Evolutionary conservation across 2,797 vertebrate species (phyloP).

Genomic region (Scolopax bukidnonensis): DNA sequence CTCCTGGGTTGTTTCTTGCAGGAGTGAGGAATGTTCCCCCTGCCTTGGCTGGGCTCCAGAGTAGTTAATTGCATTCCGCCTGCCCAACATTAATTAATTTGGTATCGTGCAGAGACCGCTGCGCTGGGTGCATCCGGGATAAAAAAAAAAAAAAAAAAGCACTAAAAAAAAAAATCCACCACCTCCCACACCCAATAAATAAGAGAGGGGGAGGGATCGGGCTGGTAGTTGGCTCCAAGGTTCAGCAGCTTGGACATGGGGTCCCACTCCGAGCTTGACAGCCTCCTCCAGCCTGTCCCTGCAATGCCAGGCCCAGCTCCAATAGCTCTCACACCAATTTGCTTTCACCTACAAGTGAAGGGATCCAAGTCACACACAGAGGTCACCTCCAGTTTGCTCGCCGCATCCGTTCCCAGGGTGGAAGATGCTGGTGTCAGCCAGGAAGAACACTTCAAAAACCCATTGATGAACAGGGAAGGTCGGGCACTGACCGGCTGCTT

Average conservation of each 20-base stretch:
- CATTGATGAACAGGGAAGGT: neutral
- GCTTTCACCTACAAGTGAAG: accelerated
- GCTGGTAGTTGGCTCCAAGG: neutral
- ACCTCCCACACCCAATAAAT: neutral
- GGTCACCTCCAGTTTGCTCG: neutral
- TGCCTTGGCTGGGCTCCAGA: conserved; percentile 51
- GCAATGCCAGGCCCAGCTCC: accelerated
- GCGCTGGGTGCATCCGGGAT: neutral
- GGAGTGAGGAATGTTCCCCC: conserved; percentile 3
- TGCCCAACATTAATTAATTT: conserved; percentile 63
- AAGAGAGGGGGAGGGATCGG: neutral
- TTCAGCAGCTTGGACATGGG: accelerated
- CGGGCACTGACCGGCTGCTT: accelerated
- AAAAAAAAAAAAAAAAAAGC: neutral
- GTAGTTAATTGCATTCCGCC: conserved; percentile 51
- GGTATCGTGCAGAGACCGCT: conserved; percentile 40
- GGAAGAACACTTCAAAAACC: neutral
- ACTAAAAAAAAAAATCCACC: neutral
- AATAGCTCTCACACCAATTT: neutral
- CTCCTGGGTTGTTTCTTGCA: neutral
- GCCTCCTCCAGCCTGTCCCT: neutral
- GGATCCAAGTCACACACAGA: neutral
- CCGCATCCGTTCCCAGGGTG: neutral
- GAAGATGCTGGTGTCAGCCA: accelerated
- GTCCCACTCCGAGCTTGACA: neutral